Evolutionary conservation across 2,888 invertebrate species (phyloP).

Genomic region (Xestia ashworthii): DNA sequence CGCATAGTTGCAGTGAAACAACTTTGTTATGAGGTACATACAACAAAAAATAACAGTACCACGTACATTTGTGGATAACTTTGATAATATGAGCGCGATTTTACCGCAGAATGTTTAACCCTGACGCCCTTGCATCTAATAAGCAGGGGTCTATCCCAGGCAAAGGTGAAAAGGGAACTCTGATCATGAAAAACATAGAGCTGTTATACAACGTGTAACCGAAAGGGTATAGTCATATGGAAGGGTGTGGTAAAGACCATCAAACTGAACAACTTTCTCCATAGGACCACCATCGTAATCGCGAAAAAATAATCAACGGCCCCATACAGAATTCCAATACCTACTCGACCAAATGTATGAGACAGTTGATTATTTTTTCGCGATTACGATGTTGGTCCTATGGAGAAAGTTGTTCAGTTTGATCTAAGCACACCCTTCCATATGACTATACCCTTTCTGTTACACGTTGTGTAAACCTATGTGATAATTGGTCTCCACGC

Average conservation of each 20-base stretch:
- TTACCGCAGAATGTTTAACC: slow-evolving; percentile 48
- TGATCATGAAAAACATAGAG: slow-evolving; percentile 42
- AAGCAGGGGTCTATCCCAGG: slow-evolving; percentile 11
- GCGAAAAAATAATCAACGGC: no score
- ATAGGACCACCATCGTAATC: no score
- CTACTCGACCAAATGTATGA: no score
- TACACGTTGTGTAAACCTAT: background rate
- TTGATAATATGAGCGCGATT: slow-evolving; percentile 46
- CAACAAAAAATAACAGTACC: slow-evolving; percentile 43
- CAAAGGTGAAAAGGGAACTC: slow-evolving; percentile 56
- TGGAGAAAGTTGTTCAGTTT: no score
- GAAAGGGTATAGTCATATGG: no score
- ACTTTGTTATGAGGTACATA: slow-evolving; percentile 48
- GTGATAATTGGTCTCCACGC: slow-evolving; percentile 51
- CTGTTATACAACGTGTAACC: slow-evolving; percentile 9
- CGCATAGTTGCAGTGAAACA: slow-evolving; percentile 45
- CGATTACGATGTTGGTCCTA: no score
- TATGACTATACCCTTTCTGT: no score
- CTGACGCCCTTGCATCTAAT: slow-evolving; percentile 17
- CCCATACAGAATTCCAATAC: no score
- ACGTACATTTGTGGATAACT: slow-evolving; percentile 21
- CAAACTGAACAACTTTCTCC: no score
- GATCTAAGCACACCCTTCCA: no score
- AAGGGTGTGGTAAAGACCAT: no score
- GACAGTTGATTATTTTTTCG: no score